phyloP scores from a whole-genome alignment of 2,888 invertebrate species.

The Lobophora halterata region DNA sequence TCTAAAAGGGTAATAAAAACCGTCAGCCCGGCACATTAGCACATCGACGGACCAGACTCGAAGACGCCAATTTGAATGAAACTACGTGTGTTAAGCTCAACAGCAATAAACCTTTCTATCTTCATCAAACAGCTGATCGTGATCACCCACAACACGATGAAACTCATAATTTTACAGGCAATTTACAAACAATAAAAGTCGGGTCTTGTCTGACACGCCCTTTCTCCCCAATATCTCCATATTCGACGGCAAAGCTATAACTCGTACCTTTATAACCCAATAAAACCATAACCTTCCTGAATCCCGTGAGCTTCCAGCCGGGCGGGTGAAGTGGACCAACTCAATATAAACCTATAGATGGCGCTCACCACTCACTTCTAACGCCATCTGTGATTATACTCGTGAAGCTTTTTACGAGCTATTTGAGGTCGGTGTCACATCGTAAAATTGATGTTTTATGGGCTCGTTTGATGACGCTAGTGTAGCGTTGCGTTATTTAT shows the following conservation, averaged over 20 bases:
- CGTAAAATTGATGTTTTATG: conserved; percentile 74
- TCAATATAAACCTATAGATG: conserved; percentile 58
- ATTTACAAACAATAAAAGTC: conserved; percentile 82
- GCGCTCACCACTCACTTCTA: conserved; percentile 49
- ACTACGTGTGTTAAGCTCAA: conserved; percentile 56
- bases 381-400: conserved; percentile 70
- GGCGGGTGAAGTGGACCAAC: conserved; percentile 36
- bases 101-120: conserved; percentile 73
- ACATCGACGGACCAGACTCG: conserved; percentile 47
- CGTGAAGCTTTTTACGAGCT: conserved; percentile 70
- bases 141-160: conserved; percentile 76
- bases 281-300: conserved; percentile 66
- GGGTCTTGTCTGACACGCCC: conserved; percentile 75
- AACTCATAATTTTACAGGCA: conserved; percentile 81
- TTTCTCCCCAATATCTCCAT: conserved; percentile 77
- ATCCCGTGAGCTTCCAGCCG: conserved; percentile 39
- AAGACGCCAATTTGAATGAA: conserved; percentile 55
- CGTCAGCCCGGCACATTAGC: conserved; percentile 42
- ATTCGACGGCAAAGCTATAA: conserved; percentile 67
- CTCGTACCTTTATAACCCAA: conserved; percentile 78
- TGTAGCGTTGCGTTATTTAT: conserved; percentile 50
- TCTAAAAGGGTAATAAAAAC: conserved; percentile 29
- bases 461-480: conserved; percentile 72
- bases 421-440: conserved; percentile 68
- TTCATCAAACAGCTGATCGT: conserved; percentile 76